Evolutionary conservation across 2,113 vertebrate species (phyloP).

Genomic region (Rhynchopsitta pachyrhyncha): DNA sequence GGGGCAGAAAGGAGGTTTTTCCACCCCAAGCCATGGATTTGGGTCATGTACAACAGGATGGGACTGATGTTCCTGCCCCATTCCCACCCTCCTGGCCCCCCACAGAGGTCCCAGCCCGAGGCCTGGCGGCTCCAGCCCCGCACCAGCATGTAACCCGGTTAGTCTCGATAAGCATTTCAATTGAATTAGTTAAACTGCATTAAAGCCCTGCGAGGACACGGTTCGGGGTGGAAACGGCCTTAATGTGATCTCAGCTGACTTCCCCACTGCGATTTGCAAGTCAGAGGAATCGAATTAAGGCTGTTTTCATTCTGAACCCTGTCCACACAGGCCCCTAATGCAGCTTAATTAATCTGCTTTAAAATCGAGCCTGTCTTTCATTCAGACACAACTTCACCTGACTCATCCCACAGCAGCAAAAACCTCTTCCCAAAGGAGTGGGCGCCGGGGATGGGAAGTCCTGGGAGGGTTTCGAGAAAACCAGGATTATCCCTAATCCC

Average conservation of each 20-base stretch:
- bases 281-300: constrained; percentile 40
- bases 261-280: constrained; percentile 38
- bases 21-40: neutral
- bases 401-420: neutral
- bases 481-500: neutral
- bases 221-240: neutral
- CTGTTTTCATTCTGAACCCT: neutral
- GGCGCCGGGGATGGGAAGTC: neutral
- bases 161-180: neutral
- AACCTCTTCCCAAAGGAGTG: neutral
- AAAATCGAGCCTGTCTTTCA: neutral
- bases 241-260: constrained; percentile 45
- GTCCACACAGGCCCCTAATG: neutral
- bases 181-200: constrained; percentile 33
- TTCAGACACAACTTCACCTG: neutral
- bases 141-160: neutral
- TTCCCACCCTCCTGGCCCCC: neutral
- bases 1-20: neutral
- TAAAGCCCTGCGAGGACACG: constrained; percentile 17
- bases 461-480: neutral
- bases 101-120: neutral
- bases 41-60: accelerated
- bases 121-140: neutral
- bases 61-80: neutral
- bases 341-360: constrained; percentile 17